Percentiles rank a stretch among this genome's conserved stretches.
These are phyloP conservation scores for Agrenia bidenticulata DNA, from an alignment of 2,888 invertebrate genomes.

Conservation along the genomic window DNA sequence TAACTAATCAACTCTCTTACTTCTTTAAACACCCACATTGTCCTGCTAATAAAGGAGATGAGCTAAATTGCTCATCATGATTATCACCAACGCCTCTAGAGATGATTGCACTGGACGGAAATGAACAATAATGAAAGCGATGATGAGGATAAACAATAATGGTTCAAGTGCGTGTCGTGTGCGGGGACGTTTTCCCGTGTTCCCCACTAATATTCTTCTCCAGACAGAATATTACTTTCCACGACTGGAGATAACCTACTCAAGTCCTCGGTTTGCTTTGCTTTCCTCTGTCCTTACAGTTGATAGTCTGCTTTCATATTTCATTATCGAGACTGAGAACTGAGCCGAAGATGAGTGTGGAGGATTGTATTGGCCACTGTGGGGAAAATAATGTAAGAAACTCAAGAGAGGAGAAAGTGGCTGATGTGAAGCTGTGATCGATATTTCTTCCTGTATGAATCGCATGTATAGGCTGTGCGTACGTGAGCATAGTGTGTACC, in stretches of 20 bases:
- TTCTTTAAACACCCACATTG: slow-evolving; percentile 12
- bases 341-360: neutral
- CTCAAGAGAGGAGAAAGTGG: neutral
- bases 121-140: slow-evolving; percentile 20
- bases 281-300: neutral
- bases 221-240: slow-evolving; percentile 1
- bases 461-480: neutral
- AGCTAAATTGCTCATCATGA: slow-evolving; percentile 21
- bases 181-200: slow-evolving; percentile 6
- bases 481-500: neutral
- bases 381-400: neutral
- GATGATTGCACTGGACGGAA: neutral
- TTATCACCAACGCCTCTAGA: slow-evolving; percentile 7
- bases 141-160: slow-evolving; percentile 45
- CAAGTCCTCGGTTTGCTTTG: no score
- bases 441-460: neutral
- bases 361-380: slow-evolving; percentile 5
- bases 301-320: slow-evolving; percentile 11
- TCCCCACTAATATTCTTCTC: slow-evolving; percentile 1
- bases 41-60: slow-evolving; percentile 26
- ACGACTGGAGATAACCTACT: neutral
- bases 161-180: slow-evolving; percentile 32
- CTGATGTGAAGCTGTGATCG: slow-evolving; percentile 5
- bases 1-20: slow-evolving; percentile 45
- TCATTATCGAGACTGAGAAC: slow-evolving; percentile 14